Base-by-base conservation (phyloP, 1,140 invertebrate species). In the Aphis craccivora region DNA sequence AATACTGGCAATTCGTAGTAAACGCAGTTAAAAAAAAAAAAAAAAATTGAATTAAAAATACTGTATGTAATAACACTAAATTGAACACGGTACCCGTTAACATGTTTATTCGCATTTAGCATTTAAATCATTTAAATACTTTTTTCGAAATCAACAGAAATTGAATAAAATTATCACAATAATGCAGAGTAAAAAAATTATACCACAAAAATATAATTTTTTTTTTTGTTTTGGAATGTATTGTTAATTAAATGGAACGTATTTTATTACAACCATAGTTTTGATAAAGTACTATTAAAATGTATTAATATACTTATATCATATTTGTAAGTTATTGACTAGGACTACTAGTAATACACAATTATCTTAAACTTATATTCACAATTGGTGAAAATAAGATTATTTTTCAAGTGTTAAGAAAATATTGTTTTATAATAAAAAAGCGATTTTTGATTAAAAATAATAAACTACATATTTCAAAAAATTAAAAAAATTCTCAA, bases 121-220 rank as follows among this genome's bases (percentile, higher is more conserved):
- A 51, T 51, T 88, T 88, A 35, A 88, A 88, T 88, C 14, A 51
- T 51, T 88, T 88, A 35, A 88, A 88, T 88, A 90, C 48, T 90
- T 23, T 53, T 53, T 37, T 37, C 2, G 48, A 51, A 76, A 88
- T 51, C 87, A 48, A 88, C 48, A 43, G 87, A 90, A 60, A 60
- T 60, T 37, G 35, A 90, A 60, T 90, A 51, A 89, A 53, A 89
- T 89, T 90, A 90, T 90, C 88, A 90, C 88, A 90, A 90, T 90
- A 8, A 60, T 40, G 22, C 51, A 35, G 53, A 60, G 48, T 60
- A 90, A 60, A 60, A 86, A 88, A 51, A 60, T 35, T 60, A 40
- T 40, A 90, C 11, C 37, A 22, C n/a, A 23, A 55, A 90, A 14
- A 90, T 25, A 90, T 55, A 37, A 25, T 25, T 55, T 40, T 53